Evolutionary conservation across 1,140 invertebrate species (phyloP).

Genomic region (Brachionus angularis): DNA sequence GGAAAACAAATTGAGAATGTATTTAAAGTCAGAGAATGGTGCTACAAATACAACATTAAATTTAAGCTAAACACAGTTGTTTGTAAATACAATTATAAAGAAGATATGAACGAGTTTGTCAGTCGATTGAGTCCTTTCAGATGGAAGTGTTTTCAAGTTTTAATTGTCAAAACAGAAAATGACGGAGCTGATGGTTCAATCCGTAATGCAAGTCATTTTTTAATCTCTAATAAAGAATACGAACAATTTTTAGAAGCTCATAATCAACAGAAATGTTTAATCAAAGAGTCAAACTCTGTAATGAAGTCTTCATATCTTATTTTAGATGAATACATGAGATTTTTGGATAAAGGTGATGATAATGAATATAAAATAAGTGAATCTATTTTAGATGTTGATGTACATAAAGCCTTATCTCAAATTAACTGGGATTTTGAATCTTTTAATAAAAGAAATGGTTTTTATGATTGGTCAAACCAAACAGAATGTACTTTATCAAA

Average conservation of each 20-base stretch:
- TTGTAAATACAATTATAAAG: conserved; percentile 59
- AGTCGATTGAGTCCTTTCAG: conserved; percentile 55
- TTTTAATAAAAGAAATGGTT: not conserved
- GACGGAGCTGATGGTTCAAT: conserved; percentile 54
- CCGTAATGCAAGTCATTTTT: conserved; percentile 57
- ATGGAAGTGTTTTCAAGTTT: conserved; percentile 61
- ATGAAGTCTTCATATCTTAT: conserved; percentile 62
- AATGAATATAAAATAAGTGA: conserved; percentile 55
- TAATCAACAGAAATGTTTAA: conserved; percentile 54
- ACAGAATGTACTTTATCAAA: no score
- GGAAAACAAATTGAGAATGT: conserved; percentile 53
- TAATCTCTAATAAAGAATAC: conserved; percentile 58
- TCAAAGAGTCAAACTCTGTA: conserved; percentile 59
- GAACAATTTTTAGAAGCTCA: conserved; percentile 57
- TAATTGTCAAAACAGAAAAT: conserved; percentile 61
- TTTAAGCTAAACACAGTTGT: conserved; percentile 62
- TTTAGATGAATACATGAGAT: conserved; percentile 61
- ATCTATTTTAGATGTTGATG: conserved; percentile 60
- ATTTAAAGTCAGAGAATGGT: conserved; percentile 55
- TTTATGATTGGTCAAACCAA: not conserved
- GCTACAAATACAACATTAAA: conserved; percentile 55
- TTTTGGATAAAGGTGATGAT: conserved; percentile 59
- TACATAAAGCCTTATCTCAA: conserved; percentile 55
- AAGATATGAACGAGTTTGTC: conserved; percentile 58
- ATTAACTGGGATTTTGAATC: conserved; percentile 43